Conservation (phyloP, 2,113 vertebrate species). For the Mugil cephalus region DNA sequence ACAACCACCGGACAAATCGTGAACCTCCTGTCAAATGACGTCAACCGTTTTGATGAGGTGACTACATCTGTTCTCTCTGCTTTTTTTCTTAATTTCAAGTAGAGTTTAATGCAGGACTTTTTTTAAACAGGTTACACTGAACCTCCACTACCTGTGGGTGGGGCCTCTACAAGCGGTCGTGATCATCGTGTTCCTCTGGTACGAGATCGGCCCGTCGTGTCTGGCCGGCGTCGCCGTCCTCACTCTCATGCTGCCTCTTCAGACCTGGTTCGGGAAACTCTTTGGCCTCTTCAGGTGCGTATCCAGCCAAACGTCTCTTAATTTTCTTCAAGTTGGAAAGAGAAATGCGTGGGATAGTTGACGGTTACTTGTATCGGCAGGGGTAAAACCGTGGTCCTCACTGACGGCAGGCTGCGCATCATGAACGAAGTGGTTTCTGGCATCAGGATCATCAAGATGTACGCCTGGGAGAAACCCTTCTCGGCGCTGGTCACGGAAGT, state of each 20-base stretch:
- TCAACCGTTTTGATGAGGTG: conserved; percentile 94
- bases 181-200: conserved; percentile 91
- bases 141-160: conserved; percentile 92
- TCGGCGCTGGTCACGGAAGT: conserved; percentile 86
- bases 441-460: conserved; percentile 98
- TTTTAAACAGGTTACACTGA: conserved; percentile 50
- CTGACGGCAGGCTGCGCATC: conserved; percentile 91
- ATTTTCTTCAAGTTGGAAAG: too few species aligned
- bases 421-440: conserved; percentile 99
- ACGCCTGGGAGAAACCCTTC: conserved; percentile 95
- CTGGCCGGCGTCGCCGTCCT: conserved; percentile 91
- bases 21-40: conserved; percentile 95
- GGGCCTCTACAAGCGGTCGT: conserved; percentile 90
- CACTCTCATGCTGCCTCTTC: conserved; percentile 90
- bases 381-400: conserved; percentile 88
- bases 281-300: conserved; percentile 93
- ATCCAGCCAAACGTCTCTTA: background rate
- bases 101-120: too few species aligned
- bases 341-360: too few species aligned
- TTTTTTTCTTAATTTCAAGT: too few species aligned
- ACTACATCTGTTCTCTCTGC: too few species aligned
- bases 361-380: conserved; percentile 70
- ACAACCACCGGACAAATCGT: conserved; percentile 96
- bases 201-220: conserved; percentile 92
- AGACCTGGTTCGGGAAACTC: conserved; percentile 90